phyloP scores from a whole-genome alignment of 2,888 invertebrate species.

The Sturmia bella region DNA sequence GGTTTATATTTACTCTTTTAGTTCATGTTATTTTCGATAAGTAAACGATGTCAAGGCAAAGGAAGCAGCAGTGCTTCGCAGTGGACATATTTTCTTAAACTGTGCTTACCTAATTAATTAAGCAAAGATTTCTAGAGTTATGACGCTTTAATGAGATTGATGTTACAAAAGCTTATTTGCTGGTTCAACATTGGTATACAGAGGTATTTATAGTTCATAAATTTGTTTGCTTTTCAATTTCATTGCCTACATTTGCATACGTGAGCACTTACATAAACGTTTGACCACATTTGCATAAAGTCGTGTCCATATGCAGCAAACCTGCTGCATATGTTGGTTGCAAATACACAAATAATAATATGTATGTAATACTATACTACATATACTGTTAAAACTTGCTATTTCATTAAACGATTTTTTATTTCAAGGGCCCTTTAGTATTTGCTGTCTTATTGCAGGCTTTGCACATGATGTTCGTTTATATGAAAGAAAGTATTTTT shows the following conservation, averaged over 20 bases:
- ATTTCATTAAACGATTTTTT: constrained; percentile 42
- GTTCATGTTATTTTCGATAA: too few relatives aligned
- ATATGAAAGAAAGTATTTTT: constrained; percentile 41
- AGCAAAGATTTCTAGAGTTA: too few relatives aligned
- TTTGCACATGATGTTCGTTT: constrained; percentile 46
- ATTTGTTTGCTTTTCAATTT: constrained; percentile 20
- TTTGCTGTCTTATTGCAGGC: constrained; percentile 42
- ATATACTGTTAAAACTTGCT: constrained; percentile 49
- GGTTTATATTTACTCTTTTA: too few relatives aligned
- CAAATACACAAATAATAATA: not conserved
- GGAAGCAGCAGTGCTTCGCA: too few relatives aligned
- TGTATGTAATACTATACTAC: constrained; percentile 5
- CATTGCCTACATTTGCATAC: not conserved
- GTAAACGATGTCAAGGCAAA: too few relatives aligned
- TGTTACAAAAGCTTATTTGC: constrained; percentile 14
- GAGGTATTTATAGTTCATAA: not conserved
- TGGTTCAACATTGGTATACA: not conserved
- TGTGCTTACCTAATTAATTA: too few relatives aligned
- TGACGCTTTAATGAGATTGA: not conserved
- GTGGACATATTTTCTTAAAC: too few relatives aligned
- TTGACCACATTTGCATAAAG: constrained; percentile 27
- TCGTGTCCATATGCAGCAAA: constrained; percentile 1
- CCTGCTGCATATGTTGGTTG: not conserved
- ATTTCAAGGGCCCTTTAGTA: constrained; percentile 19
- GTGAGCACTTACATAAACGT: constrained; percentile 5